Conservation (phyloP, 2,113 vertebrate species). For the Arenaria interpres region DNA sequence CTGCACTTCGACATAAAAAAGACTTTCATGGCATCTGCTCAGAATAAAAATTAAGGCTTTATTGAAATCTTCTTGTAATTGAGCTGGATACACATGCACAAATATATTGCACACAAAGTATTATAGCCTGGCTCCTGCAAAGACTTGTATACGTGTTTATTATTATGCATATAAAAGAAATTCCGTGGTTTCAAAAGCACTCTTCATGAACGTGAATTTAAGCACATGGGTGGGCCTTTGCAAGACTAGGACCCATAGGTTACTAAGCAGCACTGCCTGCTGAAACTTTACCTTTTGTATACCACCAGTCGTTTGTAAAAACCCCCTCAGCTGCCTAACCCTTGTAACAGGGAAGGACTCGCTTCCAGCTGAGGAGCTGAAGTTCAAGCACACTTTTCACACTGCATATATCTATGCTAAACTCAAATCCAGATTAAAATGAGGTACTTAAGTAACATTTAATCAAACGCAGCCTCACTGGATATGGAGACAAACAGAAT, state of each 20-base stretch:
- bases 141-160: background rate
- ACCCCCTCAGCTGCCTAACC: background rate
- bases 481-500: background rate
- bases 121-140: background rate
- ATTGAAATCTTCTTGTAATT: background rate
- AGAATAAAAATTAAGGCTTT: slow-evolving; percentile 6
- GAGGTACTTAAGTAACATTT: background rate
- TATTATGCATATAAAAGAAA: background rate
- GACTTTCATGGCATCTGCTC: background rate
- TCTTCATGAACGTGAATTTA: background rate
- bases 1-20: background rate
- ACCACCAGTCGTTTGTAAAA: background rate
- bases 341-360: background rate
- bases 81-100: background rate
- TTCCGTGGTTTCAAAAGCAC: background rate
- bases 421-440: background rate
- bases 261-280: background rate
- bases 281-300: background rate
- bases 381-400: background rate
- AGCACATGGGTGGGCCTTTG: background rate
- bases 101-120: background rate
- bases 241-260: background rate
- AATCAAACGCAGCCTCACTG: background rate
- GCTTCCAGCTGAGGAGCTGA: background rate
- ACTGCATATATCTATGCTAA: background rate